Conservation (phyloP, 2,797 vertebrate species). For the Channallabes apus region DNA sequence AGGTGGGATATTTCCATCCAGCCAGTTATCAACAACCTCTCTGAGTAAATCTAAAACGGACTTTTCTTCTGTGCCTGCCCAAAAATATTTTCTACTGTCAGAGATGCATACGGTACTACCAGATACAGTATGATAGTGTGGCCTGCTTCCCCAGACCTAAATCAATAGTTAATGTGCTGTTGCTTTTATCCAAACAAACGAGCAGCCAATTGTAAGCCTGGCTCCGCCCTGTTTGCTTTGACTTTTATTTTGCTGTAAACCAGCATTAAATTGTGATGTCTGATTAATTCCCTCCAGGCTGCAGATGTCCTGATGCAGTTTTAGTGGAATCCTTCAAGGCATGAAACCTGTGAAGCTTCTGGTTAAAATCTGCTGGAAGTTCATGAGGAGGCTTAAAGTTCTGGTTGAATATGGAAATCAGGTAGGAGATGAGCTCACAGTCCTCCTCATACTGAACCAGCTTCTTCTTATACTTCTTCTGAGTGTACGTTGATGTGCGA, state of each 20-base stretch:
- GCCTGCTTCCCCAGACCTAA: no score
- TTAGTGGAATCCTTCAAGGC: constrained; percentile 67
- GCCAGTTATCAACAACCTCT: no score
- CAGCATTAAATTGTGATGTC: background rate
- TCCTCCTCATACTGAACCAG: constrained; percentile 81
- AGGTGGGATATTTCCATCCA: no score
- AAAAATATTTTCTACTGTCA: no score
- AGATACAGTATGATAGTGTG: no score
- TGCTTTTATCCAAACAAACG: no score
- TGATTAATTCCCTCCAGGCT: constrained; percentile 28
- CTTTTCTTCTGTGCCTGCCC: no score
- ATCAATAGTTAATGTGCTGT: no score
- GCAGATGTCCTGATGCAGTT: constrained; percentile 31
- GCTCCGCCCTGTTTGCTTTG: no score
- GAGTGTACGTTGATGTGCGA: constrained; percentile 71
- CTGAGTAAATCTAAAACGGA: no score
- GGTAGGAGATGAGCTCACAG: constrained; percentile 86
- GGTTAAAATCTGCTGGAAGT: constrained; percentile 78
- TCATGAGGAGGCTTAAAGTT: constrained; percentile 75
- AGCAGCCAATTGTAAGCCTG: no score
- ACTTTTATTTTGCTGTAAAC: background rate
- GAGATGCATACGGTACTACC: no score
- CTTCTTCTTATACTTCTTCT: constrained; percentile 79
- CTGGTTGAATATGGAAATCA: constrained; percentile 77
- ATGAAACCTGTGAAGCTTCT: constrained; percentile 80